Percentiles rank a stretch among this genome's conserved stretches.
These are phyloP conservation scores for Sarotherodon lohbergeri DNA, from an alignment of 2,113 vertebrate genomes.

Conservation along the genomic window DNA sequence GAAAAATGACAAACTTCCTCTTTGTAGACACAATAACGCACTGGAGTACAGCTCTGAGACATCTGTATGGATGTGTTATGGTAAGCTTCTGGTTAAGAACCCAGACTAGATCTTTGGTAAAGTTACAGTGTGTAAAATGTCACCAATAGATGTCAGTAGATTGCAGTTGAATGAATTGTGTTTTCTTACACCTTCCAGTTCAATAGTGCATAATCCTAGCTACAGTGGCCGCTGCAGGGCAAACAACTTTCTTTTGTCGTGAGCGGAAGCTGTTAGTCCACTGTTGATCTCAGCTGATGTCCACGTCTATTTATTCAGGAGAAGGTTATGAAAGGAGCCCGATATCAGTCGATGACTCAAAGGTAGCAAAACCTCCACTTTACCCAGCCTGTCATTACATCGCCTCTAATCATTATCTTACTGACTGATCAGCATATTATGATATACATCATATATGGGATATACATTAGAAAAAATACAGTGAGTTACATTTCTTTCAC, in stretches of 20 bases:
- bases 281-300: not conserved
- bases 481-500: not conserved
- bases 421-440: not conserved
- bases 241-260: not conserved
- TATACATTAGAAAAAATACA: not conserved
- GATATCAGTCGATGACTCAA: not conserved
- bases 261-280: not conserved
- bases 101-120: not conserved
- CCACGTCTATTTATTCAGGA: not conserved
- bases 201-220: not conserved
- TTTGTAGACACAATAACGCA: not conserved
- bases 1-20: not conserved
- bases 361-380: not conserved
- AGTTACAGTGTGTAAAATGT: not conserved
- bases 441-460: not conserved
- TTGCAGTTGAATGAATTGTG: not conserved
- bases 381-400: not conserved
- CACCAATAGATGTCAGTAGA: not conserved
- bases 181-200: not conserved
- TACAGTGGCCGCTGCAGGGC: not conserved
- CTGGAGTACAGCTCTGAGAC: not conserved
- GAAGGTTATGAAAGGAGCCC: not conserved
- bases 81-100: not conserved
- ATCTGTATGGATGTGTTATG: not conserved
- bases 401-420: not conserved